Percentiles rank a stretch among this genome's conserved stretches.
Evolutionary conservation across 1,140 invertebrate species (phyloP).

Genomic region (Drosophila ogumai): DNA sequence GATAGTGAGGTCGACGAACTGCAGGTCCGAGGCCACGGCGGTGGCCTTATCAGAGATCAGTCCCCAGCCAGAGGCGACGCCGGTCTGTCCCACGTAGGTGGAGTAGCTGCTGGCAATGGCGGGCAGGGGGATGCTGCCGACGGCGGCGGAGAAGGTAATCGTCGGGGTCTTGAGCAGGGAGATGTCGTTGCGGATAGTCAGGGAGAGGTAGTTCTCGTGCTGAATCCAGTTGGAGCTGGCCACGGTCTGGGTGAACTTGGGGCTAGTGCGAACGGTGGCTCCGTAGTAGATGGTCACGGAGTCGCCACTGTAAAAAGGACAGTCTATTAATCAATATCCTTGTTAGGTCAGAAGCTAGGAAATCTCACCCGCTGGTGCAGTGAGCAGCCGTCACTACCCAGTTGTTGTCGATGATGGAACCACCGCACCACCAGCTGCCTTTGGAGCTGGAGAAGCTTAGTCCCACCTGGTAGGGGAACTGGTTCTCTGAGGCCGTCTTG

Average conservation of each 20-base stretch:
- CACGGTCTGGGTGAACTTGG: conserved; percentile 38
- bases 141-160: conserved; percentile 4
- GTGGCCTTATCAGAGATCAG: conserved; percentile 36
- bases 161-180: conserved; percentile 47
- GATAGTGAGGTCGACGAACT: conserved; percentile 27
- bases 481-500: conserved; percentile 60
- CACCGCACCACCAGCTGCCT: conserved; percentile 86
- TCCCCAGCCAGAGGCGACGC: conserved; percentile 67
- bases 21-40: conserved; percentile 37
- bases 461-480: conserved; percentile 86
- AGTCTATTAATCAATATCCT: not conserved
- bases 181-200: conserved; percentile 64
- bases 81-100: conserved; percentile 53
- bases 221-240: conserved; percentile 38
- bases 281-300: conserved; percentile 52
- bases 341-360: not conserved
- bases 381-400: conserved; percentile 88
- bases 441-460: conserved; percentile 77
- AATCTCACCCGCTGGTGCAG: conserved; percentile 80
- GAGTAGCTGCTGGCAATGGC: conserved; percentile 47
- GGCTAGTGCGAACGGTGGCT: conserved; percentile 52
- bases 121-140: conserved; percentile 53
- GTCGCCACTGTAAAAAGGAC: conserved; percentile 37
- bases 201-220: conserved; percentile 46
- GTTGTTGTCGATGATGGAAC: conserved; percentile 85